phyloP scores from a whole-genome alignment of 2,113 vertebrate species.

The Synodontis membranacea region DNA sequence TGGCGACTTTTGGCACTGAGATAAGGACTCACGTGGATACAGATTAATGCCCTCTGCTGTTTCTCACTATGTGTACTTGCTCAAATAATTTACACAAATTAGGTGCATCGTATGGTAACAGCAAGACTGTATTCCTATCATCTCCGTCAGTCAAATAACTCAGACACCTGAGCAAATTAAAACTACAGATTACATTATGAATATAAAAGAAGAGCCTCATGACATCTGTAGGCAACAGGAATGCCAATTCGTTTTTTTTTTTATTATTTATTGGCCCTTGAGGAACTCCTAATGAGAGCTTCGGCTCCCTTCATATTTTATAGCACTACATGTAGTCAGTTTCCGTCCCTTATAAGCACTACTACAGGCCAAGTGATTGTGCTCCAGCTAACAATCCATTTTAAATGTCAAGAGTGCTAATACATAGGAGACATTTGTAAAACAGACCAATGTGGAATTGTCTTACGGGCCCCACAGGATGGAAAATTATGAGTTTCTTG shows the following conservation, averaged over 20 bases:
- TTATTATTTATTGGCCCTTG: background rate
- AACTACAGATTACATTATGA: background rate
- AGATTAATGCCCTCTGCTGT: slow-evolving; percentile 16
- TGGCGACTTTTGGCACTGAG: background rate
- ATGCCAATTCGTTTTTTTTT: too few species aligned
- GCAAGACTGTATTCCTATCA: background rate
- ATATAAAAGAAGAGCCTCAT: background rate
- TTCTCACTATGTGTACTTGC: background rate
- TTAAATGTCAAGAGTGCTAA: background rate
- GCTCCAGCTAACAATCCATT: background rate
- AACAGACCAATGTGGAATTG: slow-evolving; percentile 17
- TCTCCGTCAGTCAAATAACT: background rate
- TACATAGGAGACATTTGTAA: slow-evolving; percentile 28
- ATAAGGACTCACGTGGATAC: slow-evolving; percentile 13
- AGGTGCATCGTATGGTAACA: slow-evolving; percentile 4
- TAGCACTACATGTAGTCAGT: background rate
- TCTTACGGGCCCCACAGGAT: background rate
- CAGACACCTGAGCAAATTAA: background rate
- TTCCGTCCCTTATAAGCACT: background rate
- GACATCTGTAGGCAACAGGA: background rate
- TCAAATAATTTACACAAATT: slow-evolving; percentile 13
- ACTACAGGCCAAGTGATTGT: background rate
- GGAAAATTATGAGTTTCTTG: slow-evolving; percentile 6
- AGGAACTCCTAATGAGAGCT: background rate
- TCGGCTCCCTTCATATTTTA: background rate